These are phyloP conservation scores for Cylloceria caligata DNA, from an alignment of 2,888 invertebrate genomes.

Conservation along the genomic window DNA sequence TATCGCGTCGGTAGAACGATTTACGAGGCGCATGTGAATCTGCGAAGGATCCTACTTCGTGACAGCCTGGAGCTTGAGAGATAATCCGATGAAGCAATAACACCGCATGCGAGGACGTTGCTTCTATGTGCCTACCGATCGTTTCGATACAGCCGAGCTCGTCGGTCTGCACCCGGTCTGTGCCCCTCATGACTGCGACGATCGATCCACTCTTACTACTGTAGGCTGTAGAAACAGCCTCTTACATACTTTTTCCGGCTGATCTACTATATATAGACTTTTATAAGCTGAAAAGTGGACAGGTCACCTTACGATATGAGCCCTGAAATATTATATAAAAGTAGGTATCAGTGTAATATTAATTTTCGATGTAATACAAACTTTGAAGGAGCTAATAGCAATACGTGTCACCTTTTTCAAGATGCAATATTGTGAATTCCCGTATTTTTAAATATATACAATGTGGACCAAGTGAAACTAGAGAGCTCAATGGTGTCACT, in stretches of 20 bases:
- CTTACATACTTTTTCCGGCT: conserved; percentile 13
- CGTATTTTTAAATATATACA: too few relatives aligned
- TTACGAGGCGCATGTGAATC: conserved; percentile 55
- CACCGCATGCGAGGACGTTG: conserved; percentile 39
- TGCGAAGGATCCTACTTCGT: conserved; percentile 54
- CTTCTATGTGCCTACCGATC: conserved; percentile 11
- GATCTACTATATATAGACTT: conserved; percentile 6
- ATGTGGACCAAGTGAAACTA: too few relatives aligned
- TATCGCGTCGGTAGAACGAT: conserved; percentile 43
- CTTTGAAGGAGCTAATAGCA: too few relatives aligned
- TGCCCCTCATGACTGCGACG: conserved; percentile 34
- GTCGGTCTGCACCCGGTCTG: conserved; percentile 31
- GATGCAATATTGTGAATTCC: too few relatives aligned
- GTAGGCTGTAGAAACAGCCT: conserved; percentile 16
- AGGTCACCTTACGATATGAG: not conserved
- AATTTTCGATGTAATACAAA: not conserved
- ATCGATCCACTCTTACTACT: conserved; percentile 61
- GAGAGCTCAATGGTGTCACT: too few relatives aligned
- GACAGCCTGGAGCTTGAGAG: conserved; percentile 33
- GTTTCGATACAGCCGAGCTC: conserved; percentile 28
- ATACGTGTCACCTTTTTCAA: too few relatives aligned
- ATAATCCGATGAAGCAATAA: conserved; percentile 62
- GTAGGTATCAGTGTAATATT: too few relatives aligned
- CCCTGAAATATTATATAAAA: not conserved
- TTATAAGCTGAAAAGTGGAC: not conserved